Evolutionary conservation across 2,113 vertebrate species (phyloP).

Genomic region (Callocephalon fimbriatum): DNA sequence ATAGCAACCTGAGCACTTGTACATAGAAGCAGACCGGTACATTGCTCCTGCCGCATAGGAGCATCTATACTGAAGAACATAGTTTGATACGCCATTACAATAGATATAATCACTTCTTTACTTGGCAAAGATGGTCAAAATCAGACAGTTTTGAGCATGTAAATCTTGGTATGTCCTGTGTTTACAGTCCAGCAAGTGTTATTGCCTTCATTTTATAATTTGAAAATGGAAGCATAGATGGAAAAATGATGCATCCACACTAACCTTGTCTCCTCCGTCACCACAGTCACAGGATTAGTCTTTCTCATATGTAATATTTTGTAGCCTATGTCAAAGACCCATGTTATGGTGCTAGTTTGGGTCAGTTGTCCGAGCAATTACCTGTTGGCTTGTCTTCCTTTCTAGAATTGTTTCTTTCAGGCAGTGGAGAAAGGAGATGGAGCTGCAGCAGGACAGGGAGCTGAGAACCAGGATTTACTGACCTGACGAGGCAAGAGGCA

Average conservation of each 20-base stretch:
- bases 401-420: neutral
- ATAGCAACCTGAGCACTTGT: neutral
- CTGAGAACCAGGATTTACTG: neutral
- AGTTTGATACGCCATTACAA: neutral
- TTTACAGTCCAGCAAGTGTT: neutral
- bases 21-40: accelerated
- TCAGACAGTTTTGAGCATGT: neutral
- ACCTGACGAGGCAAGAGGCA: neutral
- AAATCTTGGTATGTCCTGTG: neutral
- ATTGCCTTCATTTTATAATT: neutral
- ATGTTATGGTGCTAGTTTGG: neutral
- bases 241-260: neutral
- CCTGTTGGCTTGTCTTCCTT: neutral
- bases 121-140: neutral
- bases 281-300: neutral
- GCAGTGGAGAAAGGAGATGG: neutral
- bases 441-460: neutral
- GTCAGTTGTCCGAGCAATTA: neutral
- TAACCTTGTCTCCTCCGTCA: neutral
- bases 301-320: neutral
- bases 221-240: neutral
- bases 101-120: neutral
- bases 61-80: neutral
- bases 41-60: accelerated
- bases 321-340: neutral